Base-by-base conservation (phyloP, 2,888 invertebrate genomes). In the Helicoverpa assulta region DNA sequence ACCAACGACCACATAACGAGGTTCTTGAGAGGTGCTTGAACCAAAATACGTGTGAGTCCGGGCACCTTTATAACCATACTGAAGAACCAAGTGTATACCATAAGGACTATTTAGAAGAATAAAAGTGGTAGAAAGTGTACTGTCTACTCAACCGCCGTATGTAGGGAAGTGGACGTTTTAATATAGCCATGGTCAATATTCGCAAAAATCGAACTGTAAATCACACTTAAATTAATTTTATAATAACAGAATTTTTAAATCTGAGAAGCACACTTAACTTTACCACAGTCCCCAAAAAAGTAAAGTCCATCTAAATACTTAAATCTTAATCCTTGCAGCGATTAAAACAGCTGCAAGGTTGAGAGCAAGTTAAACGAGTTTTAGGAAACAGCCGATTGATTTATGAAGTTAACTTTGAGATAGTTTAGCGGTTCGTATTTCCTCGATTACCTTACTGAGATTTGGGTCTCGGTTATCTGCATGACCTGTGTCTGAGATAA, bases 351-450 rank as follows among this genome's bases (percentile, higher is more conserved):
- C 50, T 68, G 64, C 43, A 56, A 33, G 37, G 52, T 53, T 62
- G 26, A 62, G 43, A 62, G 61, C 21, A 76, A 76, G 29, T 80
- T 55, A 76, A 80, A 76, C 70, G 65, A 80, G 81, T 76, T 80
- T 80, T 60, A 80, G 76, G 76, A 77, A 76, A 65, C 65, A 80
- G 81, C 60, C 70, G 74, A 83, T 81, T 83, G 78, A 77, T 78
- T 83, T 78, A 83, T 73, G 70, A 73, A 80, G 76, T 80, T 71
- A 73, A 65, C 69, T 77, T 73, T 7, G 53, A 63, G 70, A 83
- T 72, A 72, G 81, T 81, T 81, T 70, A 81, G 62, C 63, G 68
- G 62, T 55, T 72, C 72, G 60, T 59, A 60, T 77, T 81, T 81
- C 81, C 81, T 81, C 67, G 58, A 70, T 76, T 62, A 63, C 77